Percentiles rank a stretch among this genome's conserved stretches.
Evolutionary conservation across 2,797 vertebrate genomes (phyloP).

Genomic region (Mormyrops boulengeri): DNA sequence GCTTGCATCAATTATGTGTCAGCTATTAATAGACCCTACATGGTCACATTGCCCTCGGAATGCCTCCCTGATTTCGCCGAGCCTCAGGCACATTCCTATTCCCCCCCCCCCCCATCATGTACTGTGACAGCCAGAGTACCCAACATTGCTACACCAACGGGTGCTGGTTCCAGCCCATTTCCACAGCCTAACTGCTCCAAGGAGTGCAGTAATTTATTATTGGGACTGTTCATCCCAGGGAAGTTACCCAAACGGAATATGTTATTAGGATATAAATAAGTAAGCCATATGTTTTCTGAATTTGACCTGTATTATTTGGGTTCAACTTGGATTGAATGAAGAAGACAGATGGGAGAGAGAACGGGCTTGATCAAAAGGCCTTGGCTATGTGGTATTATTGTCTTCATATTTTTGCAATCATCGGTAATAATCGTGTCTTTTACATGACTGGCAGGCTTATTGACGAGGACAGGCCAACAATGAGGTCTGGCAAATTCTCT

Average conservation of each 20-base stretch:
- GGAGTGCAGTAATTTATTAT: neutral
- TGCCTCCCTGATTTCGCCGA: neutral
- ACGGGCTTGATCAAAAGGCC: neutral
- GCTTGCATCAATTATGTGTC: constrained; percentile 7
- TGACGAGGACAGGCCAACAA: neutral
- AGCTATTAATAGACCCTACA: constrained; percentile 8
- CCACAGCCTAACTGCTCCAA: neutral
- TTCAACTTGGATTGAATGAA: neutral
- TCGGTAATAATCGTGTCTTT: neutral
- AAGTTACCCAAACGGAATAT: neutral
- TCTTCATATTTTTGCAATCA: neutral
- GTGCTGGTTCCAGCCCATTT: neutral
- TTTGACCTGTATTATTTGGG: constrained; percentile 1
- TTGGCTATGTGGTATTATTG: neutral
- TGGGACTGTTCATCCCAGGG: neutral
- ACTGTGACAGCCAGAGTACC: neutral
- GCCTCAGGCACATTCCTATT: neutral
- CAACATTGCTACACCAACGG: neutral
- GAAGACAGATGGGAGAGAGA: neutral
- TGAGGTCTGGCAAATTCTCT: neutral
- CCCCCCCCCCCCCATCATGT: neutral
- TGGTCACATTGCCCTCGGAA: neutral
- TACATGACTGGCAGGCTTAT: neutral
- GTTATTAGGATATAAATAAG: constrained; percentile 5
- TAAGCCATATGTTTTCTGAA: constrained; percentile 14